Evolutionary conservation across 2,797 vertebrate species (phyloP).

Genomic region (Acanthopagrus latus): DNA sequence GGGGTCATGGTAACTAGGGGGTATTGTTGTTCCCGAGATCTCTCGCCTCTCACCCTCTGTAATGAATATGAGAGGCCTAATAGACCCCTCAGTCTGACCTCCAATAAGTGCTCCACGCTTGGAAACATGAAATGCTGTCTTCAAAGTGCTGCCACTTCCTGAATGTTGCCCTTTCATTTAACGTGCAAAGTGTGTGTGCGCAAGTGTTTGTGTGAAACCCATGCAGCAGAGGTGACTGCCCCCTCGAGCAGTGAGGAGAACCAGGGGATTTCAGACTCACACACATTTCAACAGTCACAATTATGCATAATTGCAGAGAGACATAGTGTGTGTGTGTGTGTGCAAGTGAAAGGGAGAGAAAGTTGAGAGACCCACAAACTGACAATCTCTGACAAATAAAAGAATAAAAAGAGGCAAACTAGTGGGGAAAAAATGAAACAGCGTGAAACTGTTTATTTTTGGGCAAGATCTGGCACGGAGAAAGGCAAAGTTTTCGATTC

Average conservation of each 20-base stretch:
- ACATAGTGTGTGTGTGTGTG: slow-evolving; percentile 32
- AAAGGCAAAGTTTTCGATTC: slow-evolving; percentile 83
- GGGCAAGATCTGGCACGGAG: slow-evolving; percentile 67
- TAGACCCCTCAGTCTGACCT: slow-evolving; percentile 80
- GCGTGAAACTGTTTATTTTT: slow-evolving; percentile 74
- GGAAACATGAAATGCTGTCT: slow-evolving; percentile 83
- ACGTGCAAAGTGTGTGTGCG: slow-evolving; percentile 53
- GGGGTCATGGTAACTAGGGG: slow-evolving; percentile 77
- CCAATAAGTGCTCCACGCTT: slow-evolving; percentile 82
- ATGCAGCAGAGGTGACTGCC: slow-evolving; percentile 74
- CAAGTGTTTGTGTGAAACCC: slow-evolving; percentile 46
- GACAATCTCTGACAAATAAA: slow-evolving; percentile 64
- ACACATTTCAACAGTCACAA: slow-evolving; percentile 75
- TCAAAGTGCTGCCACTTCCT: slow-evolving; percentile 85
- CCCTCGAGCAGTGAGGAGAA: slow-evolving; percentile 79
- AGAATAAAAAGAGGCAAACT: slow-evolving; percentile 33
- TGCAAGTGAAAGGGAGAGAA: slow-evolving; percentile 31
- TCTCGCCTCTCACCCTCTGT: slow-evolving; percentile 78
- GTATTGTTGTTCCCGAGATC: slow-evolving; percentile 71
- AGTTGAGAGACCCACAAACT: slow-evolving; percentile 55
- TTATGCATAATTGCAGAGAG: slow-evolving; percentile 78
- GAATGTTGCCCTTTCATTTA: slow-evolving; percentile 73
- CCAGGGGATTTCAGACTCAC: slow-evolving; percentile 70
- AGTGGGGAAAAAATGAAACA: slow-evolving; percentile 31
- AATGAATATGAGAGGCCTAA: slow-evolving; percentile 86